Evolutionary conservation across 2,797 vertebrate species (phyloP).

Genomic region (Cygnus olor): DNA sequence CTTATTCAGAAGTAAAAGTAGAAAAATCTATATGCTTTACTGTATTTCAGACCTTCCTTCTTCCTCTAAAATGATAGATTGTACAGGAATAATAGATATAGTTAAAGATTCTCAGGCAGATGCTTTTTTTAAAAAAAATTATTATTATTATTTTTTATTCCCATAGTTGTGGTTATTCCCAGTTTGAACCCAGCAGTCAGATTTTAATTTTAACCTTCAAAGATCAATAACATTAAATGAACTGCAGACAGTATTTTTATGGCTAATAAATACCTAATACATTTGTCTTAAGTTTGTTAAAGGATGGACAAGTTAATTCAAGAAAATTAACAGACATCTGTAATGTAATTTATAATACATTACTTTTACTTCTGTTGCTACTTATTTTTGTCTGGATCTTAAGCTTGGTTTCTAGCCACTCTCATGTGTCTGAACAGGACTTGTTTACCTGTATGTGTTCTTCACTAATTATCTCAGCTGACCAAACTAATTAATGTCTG

Average conservation of each 20-base stretch:
- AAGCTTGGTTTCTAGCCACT: neutral
- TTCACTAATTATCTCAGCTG: neutral
- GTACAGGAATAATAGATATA: neutral
- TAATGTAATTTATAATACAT: constrained; percentile 14
- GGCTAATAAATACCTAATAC: neutral
- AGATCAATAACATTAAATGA: neutral
- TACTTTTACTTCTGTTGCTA: constrained; percentile 9
- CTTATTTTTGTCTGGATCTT: neutral
- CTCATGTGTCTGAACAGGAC: neutral
- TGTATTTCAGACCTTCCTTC: neutral
- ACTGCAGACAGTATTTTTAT: neutral
- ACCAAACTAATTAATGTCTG: neutral
- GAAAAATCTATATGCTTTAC: neutral
- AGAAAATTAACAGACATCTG: constrained; percentile 30
- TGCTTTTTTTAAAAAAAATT: too few relatives aligned
- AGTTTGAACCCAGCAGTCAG: neutral
- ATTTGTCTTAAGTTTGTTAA: neutral
- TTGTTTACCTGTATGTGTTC: neutral
- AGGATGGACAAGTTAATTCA: neutral
- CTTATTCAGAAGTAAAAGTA: neutral
- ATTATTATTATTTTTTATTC: too few relatives aligned
- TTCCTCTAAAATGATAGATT: neutral
- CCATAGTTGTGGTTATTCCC: neutral
- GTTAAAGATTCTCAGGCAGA: neutral
- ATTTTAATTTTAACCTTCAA: neutral